These are phyloP conservation scores for Ormyrus rosae DNA, from an alignment of 2,888 invertebrate species.

Conservation along the genomic window DNA sequence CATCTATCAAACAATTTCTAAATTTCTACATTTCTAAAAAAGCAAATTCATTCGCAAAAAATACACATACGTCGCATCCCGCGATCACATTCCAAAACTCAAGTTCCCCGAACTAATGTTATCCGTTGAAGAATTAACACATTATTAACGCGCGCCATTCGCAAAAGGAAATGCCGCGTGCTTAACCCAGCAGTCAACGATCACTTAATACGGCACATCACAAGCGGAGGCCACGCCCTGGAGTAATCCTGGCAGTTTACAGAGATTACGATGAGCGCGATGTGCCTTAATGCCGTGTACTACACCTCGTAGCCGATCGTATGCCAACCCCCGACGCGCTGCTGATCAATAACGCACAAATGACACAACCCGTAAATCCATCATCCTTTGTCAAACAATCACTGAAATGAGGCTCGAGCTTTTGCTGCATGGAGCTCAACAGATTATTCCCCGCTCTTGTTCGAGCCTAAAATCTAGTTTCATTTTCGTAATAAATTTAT, in stretches of 20 bases:
- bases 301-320: slow-evolving; percentile 34
- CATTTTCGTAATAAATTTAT: too few relatives aligned
- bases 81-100: too few relatives aligned
- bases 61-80: too few relatives aligned
- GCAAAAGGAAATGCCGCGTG: not conserved
- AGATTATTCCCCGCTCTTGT: too few relatives aligned
- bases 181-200: not conserved
- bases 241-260: slow-evolving; percentile 49
- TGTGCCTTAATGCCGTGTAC: slow-evolving; percentile 46
- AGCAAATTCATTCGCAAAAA: too few relatives aligned
- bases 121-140: too few relatives aligned
- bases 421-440: too few relatives aligned
- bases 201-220: slow-evolving; percentile 11
- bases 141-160: not conserved
- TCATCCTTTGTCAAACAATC: slow-evolving; percentile 42
- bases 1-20: too few relatives aligned
- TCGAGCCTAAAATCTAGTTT: too few relatives aligned
- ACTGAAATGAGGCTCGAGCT: slow-evolving; percentile 4
- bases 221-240: not conserved
- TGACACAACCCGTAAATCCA: slow-evolving; percentile 44
- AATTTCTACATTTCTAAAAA: too few relatives aligned
- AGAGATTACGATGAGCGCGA: slow-evolving; percentile 51
- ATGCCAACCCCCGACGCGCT: not conserved
- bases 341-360: slow-evolving; percentile 40
- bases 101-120: too few relatives aligned